Conservation (phyloP, 23 tunicate genomes). For the Aplidium turbinatum region DNA sequence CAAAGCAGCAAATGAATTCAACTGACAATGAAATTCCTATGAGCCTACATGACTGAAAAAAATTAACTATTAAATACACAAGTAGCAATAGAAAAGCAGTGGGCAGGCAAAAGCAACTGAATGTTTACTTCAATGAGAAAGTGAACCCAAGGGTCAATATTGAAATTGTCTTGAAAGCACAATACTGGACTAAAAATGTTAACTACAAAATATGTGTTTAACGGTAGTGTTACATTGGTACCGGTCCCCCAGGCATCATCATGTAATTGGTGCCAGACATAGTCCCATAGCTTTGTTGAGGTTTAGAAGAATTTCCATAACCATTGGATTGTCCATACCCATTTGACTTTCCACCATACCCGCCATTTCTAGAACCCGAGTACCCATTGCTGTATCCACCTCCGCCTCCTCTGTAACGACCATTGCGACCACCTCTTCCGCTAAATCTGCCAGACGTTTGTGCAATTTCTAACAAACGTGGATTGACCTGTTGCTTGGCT, state of each 20-base stretch:
- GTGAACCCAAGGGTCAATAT: no score
- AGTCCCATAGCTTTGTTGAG: constrained; percentile 1
- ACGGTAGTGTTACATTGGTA: constrained; percentile 38
- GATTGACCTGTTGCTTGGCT: constrained; percentile 92
- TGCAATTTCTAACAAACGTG: constrained; percentile 54
- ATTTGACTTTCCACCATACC: constrained; percentile 10
- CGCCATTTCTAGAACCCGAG: constrained; percentile 58
- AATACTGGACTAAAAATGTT: no score
- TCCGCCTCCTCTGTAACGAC: constrained; percentile 49
- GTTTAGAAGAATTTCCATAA: constrained; percentile 1
- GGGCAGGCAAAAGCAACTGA: no score
- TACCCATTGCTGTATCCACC: constrained; percentile 48
- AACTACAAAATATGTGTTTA: no score
- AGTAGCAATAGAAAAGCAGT: no score
- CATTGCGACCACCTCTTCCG: constrained; percentile 43
- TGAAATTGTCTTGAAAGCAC: no score
- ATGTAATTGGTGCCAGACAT: constrained; percentile 26
- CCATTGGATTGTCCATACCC: constrained; percentile 49
- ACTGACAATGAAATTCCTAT: no score
- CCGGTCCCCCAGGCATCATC: constrained; percentile 78
- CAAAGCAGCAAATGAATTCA: no score
- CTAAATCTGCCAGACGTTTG: background rate
- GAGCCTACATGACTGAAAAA: no score
- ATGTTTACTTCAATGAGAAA: no score
- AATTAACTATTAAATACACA: no score